Conservation (phyloP, 2,113 vertebrate species). For the Muntiacus reevesi region DNA sequence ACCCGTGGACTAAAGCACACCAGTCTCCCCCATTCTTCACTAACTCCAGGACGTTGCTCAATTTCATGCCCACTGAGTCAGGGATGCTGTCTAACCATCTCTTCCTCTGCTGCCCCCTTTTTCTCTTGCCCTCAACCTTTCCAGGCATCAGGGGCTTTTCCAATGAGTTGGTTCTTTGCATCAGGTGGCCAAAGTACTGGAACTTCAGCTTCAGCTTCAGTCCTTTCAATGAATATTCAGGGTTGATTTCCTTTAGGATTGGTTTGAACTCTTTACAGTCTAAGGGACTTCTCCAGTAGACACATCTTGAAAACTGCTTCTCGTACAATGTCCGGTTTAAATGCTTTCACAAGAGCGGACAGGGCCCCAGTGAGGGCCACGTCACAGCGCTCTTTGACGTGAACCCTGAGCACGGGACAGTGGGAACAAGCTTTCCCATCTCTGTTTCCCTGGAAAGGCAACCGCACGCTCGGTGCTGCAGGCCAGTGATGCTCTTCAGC, state of each 20-base stretch:
- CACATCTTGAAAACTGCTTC: background rate
- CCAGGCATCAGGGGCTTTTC: background rate
- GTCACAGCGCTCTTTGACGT: background rate
- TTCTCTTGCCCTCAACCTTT: background rate
- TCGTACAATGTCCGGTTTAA: background rate
- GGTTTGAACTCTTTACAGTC: background rate
- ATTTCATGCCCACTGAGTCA: background rate
- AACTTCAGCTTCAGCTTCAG: background rate
- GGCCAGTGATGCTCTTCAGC: background rate
- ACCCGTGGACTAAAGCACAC: background rate
- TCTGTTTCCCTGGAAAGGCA: slow-evolving; percentile 17
- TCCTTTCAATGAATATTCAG: background rate
- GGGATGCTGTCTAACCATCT: background rate
- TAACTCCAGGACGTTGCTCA: background rate
- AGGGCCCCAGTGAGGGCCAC: background rate
- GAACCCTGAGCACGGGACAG: background rate
- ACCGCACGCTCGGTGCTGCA: background rate
- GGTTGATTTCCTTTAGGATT: background rate
- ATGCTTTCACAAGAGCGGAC: background rate
- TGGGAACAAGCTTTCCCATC: background rate
- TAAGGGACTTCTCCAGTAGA: background rate
- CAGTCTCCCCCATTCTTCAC: background rate
- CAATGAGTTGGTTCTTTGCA: background rate
- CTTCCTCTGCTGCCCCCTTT: background rate
- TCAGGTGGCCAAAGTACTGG: background rate